Evolutionary conservation across 1,140 invertebrate genomes (phyloP), one percentile per base, ranked within the genome.

Genomic region (Rhyacophila brunnea): DNA sequence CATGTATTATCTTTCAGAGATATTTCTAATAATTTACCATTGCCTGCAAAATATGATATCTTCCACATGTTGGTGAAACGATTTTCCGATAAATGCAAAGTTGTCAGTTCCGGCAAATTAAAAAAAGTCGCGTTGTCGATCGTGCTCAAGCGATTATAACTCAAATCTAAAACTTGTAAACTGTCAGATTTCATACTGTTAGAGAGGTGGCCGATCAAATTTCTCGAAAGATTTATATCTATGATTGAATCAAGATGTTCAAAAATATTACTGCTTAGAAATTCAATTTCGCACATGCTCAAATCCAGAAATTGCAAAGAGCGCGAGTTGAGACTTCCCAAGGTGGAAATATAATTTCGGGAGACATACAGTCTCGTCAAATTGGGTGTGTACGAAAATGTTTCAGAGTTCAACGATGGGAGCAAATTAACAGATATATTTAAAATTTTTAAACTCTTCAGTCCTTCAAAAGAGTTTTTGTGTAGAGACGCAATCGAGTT

Each of bases 391-490:
- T 79, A 73, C 10, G 70, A 63, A 32, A 87, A 74, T 19, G 77
- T 73, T 19, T 83, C 79, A 58, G 74, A 71, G 38, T 80, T 77
- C 53, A 88, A 62, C 1, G 67, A 60, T 1, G 74, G 75, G 48
- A 90, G 83, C 60, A 82, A 78, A 66, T 90, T 90, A 69, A 79
- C 82, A 0, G 87, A 88, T 48, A 88, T 69, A 69, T 88, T 86
- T 35, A 88, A 66, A 48, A 75, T 65, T 62, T 79, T 78, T 1
- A 88, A 60, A n/a, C 75, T 69, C n/a, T 69, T 71, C 10, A 85
- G 70, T 1, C 80, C 77, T 18, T 68, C 65, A 62, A 89, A 88
- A 1, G 82, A 78, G 43, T 78, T 73, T 13, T 70, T 65, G 51
- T 81, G 78, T 13, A 89, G 65, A 0, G 70, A 61, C 3, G 77